Conservation (phyloP, 2,888 invertebrate species). For the Drosophila neotestacea region DNA sequence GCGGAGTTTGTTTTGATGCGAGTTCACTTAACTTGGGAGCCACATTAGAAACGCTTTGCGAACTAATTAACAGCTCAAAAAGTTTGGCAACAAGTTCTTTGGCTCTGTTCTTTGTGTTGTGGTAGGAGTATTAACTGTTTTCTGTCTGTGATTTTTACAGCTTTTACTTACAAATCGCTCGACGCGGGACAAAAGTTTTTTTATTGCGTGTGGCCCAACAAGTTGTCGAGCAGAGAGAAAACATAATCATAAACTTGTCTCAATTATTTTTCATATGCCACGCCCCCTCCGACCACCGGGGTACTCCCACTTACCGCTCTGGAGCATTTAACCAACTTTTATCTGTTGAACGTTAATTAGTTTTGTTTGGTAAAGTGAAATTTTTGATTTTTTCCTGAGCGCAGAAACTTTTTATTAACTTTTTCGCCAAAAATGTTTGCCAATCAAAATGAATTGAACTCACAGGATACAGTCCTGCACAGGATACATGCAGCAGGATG, state of each 20-base stretch:
- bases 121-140: conserved; percentile 62
- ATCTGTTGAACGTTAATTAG: conserved; percentile 84
- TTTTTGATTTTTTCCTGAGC: conserved; percentile 77
- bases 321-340: conserved; percentile 70
- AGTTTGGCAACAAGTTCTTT: conserved; percentile 43
- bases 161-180: conserved; percentile 74
- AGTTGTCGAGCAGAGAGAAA: conserved; percentile 47
- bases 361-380: conserved; percentile 81
- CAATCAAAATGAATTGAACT: conserved; percentile 83
- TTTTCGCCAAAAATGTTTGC: conserved; percentile 68
- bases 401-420: conserved; percentile 65
- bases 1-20: conserved; percentile 54
- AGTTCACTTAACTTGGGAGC: conserved; percentile 58
- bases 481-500: conserved; percentile 30
- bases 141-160: conserved; percentile 79
- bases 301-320: conserved; percentile 4
- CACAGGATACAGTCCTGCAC: conserved; percentile 43
- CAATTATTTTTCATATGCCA: conserved; percentile 80
- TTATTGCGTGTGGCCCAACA: conserved; percentile 68
- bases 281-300: conserved; percentile 17
- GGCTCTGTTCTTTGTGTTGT: conserved; percentile 8
- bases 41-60: conserved; percentile 64
- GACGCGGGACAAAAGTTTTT: conserved; percentile 52
- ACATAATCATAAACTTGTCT: conserved; percentile 79
- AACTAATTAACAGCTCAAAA: conserved; percentile 68